Conservation (phyloP, 2,797 vertebrate genomes). For the Anguilla marmorata region DNA sequence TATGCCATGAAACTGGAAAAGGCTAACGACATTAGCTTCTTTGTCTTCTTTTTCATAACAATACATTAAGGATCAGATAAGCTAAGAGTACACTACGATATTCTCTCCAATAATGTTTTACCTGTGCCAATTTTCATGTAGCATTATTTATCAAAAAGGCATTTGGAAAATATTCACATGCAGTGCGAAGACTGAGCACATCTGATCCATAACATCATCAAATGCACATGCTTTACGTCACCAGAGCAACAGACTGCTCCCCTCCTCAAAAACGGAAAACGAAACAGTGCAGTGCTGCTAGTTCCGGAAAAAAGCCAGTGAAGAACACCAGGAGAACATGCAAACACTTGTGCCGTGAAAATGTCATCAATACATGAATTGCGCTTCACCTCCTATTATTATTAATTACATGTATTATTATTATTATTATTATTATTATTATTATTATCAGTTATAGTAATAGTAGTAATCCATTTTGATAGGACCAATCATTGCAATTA, state of each 20-base stretch:
- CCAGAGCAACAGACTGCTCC: background rate
- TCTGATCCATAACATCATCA: slow-evolving; percentile 3
- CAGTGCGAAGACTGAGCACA: slow-evolving; percentile 12
- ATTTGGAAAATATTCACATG: background rate
- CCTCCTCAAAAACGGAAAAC: background rate
- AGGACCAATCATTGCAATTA: background rate
- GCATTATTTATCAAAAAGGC: background rate
- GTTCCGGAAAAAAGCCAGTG: background rate
- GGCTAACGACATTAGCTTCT: background rate
- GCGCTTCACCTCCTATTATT: background rate
- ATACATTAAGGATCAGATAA: slow-evolving; percentile 31
- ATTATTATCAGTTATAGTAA: background rate
- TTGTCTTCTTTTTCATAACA: slow-evolving; percentile 8
- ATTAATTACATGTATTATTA: no score
- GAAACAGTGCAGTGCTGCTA: background rate
- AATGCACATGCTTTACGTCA: slow-evolving; percentile 25
- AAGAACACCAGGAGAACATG: slow-evolving; percentile 21
- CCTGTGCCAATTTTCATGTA: background rate
- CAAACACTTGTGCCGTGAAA: slow-evolving; percentile 24
- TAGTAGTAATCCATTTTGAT: background rate
- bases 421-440: background rate
- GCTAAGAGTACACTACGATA: background rate
- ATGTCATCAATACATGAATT: background rate
- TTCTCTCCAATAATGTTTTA: background rate
- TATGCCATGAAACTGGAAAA: slow-evolving; percentile 5